Evolutionary conservation across 1,140 invertebrate genomes (phyloP), one percentile per base, ranked within the genome.

Genomic region (Aphidius gifuensis): DNA sequence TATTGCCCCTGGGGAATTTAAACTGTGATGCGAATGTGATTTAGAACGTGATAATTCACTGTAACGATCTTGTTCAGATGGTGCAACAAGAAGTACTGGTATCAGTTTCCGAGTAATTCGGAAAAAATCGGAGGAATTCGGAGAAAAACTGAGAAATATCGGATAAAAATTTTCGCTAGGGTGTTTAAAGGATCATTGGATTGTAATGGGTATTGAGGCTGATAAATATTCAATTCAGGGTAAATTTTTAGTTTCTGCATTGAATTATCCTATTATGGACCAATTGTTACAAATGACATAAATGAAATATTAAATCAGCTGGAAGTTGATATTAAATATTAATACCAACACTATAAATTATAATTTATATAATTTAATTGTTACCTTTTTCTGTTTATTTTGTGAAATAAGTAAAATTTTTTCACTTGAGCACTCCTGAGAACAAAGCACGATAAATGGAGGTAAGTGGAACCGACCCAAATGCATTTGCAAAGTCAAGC

Each of bases 11-110:
- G 77, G 73, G 0, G 75, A 72, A 57, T 80, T 80, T 5, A 81
- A 68, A 60, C 79, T 80, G 55, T 80, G 80, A 68, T 81, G 80
- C 5, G 80, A 81, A 59, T 81, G 80, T 3, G 80, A 81, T 61
- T 81, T 80, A 6, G 75, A 78, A 47, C 80, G 71, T 2, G 80
- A 81, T n/a, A 81, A 63, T 61, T 81, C 79, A 50, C 78, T 80
- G 61, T 80, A 80, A 50, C 79, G 74, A 44, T 81, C 79, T 56
- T 80, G 82, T 44, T 83, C 83, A 6, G 84, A 83, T 23, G 88
- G 89, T 42, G 88, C 90, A 78, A 92, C 90, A 66, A 92, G 74
- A 51, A 94, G 79, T 0, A 95, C 92, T 5, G 93, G 92, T 79
- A 94, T 92, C 16, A 95, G 80, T 61, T n/a, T n/a, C n/a, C n/a